Evolutionary conservation across 2,113 vertebrate genomes (phyloP).

Genomic region (Eulemur rufifrons): DNA sequence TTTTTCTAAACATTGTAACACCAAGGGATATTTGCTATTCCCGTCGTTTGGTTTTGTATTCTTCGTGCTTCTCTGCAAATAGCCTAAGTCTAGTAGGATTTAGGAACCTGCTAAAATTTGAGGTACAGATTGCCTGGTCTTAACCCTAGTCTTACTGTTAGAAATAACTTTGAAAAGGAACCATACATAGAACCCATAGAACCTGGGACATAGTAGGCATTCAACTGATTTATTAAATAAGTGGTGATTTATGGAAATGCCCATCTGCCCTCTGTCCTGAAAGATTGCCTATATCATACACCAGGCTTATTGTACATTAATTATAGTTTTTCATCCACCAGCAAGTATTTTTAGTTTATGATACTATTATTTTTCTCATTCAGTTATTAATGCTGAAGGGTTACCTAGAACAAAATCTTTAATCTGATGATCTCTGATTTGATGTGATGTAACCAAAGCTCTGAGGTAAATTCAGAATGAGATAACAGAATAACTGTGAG

Average conservation of each 20-base stretch:
- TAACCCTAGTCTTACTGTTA: background rate
- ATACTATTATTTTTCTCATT: constrained; percentile 1
- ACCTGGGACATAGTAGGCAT: background rate
- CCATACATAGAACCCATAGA: background rate
- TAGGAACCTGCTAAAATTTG: constrained; percentile 1
- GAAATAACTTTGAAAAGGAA: background rate
- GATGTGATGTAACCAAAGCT: background rate
- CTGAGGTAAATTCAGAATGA: constrained; percentile 27
- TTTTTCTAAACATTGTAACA: background rate
- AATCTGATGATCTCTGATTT: background rate
- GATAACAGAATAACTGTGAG: background rate
- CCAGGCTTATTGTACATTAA: background rate
- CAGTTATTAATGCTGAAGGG: constrained; percentile 5
- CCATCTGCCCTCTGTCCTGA: background rate
- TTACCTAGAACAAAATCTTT: constrained; percentile 3
- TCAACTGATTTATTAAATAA: background rate
- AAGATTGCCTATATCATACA: background rate
- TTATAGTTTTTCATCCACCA: background rate
- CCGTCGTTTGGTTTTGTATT: background rate
- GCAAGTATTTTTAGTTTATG: constrained; percentile 19
- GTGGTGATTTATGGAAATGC: background rate
- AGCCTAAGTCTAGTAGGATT: background rate
- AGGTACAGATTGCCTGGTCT: background rate
- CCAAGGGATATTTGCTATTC: background rate
- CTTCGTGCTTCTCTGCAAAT: background rate